These are phyloP conservation scores for Xylocampa areola DNA, from an alignment of 2,888 invertebrate species.

Conservation along the genomic window DNA sequence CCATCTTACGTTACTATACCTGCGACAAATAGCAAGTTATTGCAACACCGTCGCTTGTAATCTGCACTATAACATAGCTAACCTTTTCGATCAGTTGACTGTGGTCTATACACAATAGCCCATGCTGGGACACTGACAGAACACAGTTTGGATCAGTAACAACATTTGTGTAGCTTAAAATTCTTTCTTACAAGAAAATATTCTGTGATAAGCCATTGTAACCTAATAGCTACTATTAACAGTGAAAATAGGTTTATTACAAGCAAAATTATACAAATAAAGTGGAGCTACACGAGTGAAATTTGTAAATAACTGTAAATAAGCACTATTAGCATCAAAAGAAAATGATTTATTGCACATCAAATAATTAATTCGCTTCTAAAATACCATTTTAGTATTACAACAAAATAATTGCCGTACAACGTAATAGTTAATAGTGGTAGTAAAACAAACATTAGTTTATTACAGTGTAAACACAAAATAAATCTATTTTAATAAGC, in stretches of 20 bases:
- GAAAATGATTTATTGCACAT: constrained; percentile 46
- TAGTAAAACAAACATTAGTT: constrained; percentile 57
- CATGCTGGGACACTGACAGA: too few species aligned
- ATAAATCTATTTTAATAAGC: constrained; percentile 85
- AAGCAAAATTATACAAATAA: constrained; percentile 33
- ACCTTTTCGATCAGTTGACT: too few species aligned
- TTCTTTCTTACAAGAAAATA: not conserved
- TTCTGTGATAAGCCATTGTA: too few species aligned
- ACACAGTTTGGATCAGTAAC: too few species aligned
- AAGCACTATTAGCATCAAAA: constrained; percentile 35
- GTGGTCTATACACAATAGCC: too few species aligned
- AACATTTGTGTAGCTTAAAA: too few species aligned
- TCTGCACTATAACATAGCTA: too few species aligned
- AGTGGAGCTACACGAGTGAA: constrained; percentile 18
- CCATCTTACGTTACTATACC: too few species aligned
- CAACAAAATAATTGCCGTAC: constrained; percentile 48
- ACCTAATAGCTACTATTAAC: not conserved
- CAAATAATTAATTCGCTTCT: constrained; percentile 41
- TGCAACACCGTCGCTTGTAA: not conserved
- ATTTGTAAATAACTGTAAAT: constrained; percentile 38
- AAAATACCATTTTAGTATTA: constrained; percentile 37
- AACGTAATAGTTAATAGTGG: constrained; percentile 56
- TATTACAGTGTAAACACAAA: constrained; percentile 74
- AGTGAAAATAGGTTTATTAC: constrained; percentile 29
- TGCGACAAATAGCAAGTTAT: not conserved